A percentile compares a stretch with the other conserved stretches of the same genome.
phyloP scores from a whole-genome alignment of 2,113 vertebrate genomes.

The Lepidothrix coronata region DNA sequence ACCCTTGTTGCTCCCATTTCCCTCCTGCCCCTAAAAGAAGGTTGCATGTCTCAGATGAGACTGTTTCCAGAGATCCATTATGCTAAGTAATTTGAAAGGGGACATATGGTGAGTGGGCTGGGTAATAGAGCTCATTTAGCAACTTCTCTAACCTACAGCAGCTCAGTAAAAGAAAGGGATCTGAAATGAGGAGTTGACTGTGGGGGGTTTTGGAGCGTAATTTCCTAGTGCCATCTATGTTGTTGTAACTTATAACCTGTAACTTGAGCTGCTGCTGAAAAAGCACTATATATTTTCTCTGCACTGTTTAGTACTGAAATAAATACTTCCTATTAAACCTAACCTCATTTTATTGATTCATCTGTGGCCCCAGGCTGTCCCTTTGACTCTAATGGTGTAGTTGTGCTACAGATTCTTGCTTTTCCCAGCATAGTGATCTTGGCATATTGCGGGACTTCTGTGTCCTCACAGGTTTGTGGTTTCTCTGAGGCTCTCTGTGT shows the following conservation, averaged over 20 bases:
- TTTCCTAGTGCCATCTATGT: not conserved
- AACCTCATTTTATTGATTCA: conserved; percentile 13
- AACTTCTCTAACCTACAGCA: not conserved
- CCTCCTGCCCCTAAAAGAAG: not conserved
- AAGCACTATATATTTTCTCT: not conserved
- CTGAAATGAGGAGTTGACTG: not conserved
- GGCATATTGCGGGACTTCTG: not conserved
- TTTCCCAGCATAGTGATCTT: not conserved
- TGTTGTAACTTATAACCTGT: not conserved
- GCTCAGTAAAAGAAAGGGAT: not conserved
- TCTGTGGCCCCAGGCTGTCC: not conserved
- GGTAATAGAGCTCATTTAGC: conserved; percentile 7
- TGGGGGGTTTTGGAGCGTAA: not conserved
- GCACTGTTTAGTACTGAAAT: not conserved
- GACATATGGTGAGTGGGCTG: conserved; percentile 47
- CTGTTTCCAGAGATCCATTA: not conserved
- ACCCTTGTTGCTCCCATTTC: not conserved
- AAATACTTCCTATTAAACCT: conserved; percentile 9
- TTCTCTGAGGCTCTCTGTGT: conserved; percentile 31
- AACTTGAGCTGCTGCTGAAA: conserved; percentile 3
- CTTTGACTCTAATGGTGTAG: not conserved
- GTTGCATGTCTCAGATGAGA: not conserved
- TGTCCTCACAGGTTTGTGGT: not conserved
- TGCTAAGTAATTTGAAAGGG: conserved; percentile 10
- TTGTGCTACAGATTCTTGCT: not conserved